Percentiles rank a stretch among this genome's conserved stretches.
Evolutionary conservation across 2,888 invertebrate genomes (phyloP).

Genomic region (Sipha maydis): DNA sequence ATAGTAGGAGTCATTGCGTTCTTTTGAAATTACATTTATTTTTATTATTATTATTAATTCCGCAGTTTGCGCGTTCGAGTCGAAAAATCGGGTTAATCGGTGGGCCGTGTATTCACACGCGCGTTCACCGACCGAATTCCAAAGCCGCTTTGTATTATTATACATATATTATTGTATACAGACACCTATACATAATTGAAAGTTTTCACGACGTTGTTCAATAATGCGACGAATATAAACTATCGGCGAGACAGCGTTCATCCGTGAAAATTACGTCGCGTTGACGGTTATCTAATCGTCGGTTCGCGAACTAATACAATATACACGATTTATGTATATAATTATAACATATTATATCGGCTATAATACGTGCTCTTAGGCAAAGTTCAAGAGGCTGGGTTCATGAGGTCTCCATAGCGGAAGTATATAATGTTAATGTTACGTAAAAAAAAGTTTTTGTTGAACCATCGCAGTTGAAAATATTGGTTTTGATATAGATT

Average conservation of each 20-base stretch:
- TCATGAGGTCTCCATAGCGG: too few species aligned
- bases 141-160: background rate
- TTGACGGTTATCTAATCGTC: background rate
- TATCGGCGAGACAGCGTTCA: background rate
- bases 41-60: background rate
- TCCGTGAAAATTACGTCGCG: conserved; percentile 13
- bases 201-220: background rate
- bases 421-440: too few species aligned
- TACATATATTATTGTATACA: background rate
- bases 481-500: too few species aligned
- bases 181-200: background rate
- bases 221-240: background rate
- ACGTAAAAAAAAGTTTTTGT: too few species aligned
- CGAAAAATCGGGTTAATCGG: conserved; percentile 19
- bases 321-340: background rate
- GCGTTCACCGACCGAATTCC: background rate
- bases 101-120: background rate
- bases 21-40: background rate
- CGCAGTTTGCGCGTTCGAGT: conserved; percentile 10
- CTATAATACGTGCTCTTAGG: too few species aligned
- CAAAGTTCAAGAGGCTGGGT: too few species aligned
- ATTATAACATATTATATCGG: background rate
- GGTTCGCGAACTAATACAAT: background rate
- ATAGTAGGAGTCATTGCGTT: background rate
- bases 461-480: too few species aligned